Base-by-base conservation (phyloP, 2,797 vertebrate genomes). In the Epinephelus malabaricus region DNA sequence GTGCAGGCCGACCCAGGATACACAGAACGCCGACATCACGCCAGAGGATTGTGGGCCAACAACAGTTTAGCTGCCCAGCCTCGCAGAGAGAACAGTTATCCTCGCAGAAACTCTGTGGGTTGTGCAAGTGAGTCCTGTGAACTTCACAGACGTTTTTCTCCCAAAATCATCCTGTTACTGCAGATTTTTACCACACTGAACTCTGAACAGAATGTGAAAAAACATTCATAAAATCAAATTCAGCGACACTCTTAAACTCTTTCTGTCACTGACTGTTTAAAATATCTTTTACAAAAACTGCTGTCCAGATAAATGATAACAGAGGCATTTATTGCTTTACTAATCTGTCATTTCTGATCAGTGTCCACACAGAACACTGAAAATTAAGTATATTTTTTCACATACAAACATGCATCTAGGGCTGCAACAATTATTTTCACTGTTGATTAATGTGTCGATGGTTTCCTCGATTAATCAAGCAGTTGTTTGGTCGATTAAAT, bases 111-210 rank as follows among this genome's bases (percentile, higher is more conserved):
- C 83, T 94, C 94, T 87, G 65, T 85, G 79, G 94, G 86, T 93
- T 93, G 86, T 88, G 81, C 93, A 94, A 96, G 97, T 99, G 96
- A 96, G 97, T 97, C 51, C 61, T 69, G 25, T 70, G 40, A 82
- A 80, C 66, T 54, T 68, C 46, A 62, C 54, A 53, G 34, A 2
- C 0, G 10, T 25, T 46, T 79, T 75, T 62, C 15, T 11, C 12
- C 21, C 50, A 3, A 47, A 45, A 73, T 67, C 51, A 12, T 2
- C 21, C 8, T 30, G 45, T 69, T 62, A 25, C 3, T 38, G 12
- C 21, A 4, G 38, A 38, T 30, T 69, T 67, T 34, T 19, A 27
- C 53, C 5, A 8, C 23, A 71, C 25, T 27, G 25, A 27, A 47
- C 5, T 6, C 27, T 77, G 18, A 62, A 46, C 21, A 56, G 10